Evolutionary conservation across 2,113 vertebrate species (phyloP).

Genomic region (Engystomops pustulosus): DNA sequence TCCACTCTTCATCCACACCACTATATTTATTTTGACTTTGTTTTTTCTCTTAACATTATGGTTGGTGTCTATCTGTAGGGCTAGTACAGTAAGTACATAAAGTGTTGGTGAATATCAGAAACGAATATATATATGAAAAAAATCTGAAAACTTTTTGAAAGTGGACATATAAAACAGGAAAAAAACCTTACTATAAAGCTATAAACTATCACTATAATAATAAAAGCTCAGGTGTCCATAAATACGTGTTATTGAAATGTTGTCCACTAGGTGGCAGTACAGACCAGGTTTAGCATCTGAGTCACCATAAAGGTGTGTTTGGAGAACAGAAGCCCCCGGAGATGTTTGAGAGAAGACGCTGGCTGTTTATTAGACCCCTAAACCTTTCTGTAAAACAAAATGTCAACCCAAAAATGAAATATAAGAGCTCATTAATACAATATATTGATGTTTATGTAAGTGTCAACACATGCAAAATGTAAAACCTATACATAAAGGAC

Average conservation of each 20-base stretch:
- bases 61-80: too few relatives aligned
- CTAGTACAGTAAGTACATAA: too few relatives aligned
- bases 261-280: slow-evolving; percentile 33
- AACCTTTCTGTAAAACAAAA: slow-evolving; percentile 30
- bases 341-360: neutral
- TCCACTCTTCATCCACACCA: too few relatives aligned
- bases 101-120: too few relatives aligned
- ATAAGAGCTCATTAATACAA: slow-evolving; percentile 22
- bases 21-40: too few relatives aligned
- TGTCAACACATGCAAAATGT: neutral
- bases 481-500: neutral
- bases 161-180: neutral
- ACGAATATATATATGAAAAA: neutral
- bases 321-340: neutral
- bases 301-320: neutral
- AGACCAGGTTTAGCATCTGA: neutral
- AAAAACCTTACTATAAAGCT: neutral
- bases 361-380: neutral
- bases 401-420: neutral
- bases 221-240: neutral
- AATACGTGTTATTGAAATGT: neutral
- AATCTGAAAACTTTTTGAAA: neutral
- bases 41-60: too few relatives aligned
- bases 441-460: neutral
- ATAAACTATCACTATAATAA: neutral